Percentiles rank a stretch among this genome's conserved stretches.
phyloP scores from a whole-genome alignment of 2,888 invertebrate genomes.

The Torymus texanus region DNA sequence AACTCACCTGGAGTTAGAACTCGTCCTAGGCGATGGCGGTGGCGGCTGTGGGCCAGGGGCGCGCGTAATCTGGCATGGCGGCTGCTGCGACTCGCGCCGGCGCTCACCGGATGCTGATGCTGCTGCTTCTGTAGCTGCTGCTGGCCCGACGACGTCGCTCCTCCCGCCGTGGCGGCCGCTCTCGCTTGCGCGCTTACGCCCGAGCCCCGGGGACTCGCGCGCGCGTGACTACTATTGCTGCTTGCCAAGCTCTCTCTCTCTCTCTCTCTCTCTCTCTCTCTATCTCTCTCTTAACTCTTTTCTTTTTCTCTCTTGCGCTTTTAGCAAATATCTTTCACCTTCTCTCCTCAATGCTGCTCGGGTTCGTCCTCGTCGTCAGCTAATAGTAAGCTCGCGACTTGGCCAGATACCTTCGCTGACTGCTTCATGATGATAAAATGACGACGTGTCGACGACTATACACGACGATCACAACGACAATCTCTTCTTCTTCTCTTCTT shows the following conservation, averaged over 20 bases:
- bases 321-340: no score
- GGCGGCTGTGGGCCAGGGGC: constrained; percentile 68
- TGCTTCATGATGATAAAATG: no score
- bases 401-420: no score
- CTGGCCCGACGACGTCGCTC: constrained; percentile 58
- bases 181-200: not conserved
- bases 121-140: constrained; percentile 3
- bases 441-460: no score
- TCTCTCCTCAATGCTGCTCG: not conserved
- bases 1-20: constrained; percentile 71
- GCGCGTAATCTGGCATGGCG: constrained; percentile 71
- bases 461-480: no score
- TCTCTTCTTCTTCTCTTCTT: no score
- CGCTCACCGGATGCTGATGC: constrained; percentile 40
- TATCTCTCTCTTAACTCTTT: not conserved
- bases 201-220: not conserved
- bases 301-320: constrained; percentile 7
- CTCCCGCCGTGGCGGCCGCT: constrained; percentile 43
- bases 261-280: constrained; percentile 5
- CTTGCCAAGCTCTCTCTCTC: not conserved
- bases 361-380: not conserved
- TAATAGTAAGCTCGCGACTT: no score
- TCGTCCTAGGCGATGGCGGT: constrained; percentile 71
- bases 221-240: no score
- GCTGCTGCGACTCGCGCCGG: constrained; percentile 60